These are phyloP conservation scores for Stenolophus ochropezus DNA, from an alignment of 2,888 invertebrate species.

Conservation along the genomic window DNA sequence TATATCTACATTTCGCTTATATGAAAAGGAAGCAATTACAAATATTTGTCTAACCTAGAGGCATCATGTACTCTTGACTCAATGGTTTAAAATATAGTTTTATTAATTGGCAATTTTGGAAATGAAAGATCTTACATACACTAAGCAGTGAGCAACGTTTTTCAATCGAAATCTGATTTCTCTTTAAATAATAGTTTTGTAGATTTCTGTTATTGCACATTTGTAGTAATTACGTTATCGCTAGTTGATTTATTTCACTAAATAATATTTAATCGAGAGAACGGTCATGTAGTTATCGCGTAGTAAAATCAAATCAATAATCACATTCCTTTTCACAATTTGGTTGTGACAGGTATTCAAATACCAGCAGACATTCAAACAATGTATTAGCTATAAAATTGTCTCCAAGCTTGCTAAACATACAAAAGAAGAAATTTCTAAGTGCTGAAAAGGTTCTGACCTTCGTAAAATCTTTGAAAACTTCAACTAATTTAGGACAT, in stretches of 20 bases:
- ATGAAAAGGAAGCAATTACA: too few species aligned
- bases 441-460: neutral
- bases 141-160: too few species aligned
- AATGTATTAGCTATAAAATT: neutral
- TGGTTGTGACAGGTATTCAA: neutral
- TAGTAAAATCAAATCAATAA: neutral
- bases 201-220: too few species aligned
- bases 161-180: too few species aligned
- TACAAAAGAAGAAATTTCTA: neutral
- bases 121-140: too few species aligned
- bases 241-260: neutral
- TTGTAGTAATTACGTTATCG: neutral
- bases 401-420: neutral
- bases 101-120: too few species aligned
- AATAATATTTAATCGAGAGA: neutral
- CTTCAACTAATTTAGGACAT: neutral
- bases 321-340: neutral
- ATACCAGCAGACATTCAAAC: neutral
- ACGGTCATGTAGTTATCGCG: neutral
- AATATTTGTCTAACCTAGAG: too few species aligned
- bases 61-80: too few species aligned
- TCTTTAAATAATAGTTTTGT: too few species aligned
- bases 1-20: too few species aligned
- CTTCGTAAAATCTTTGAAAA: neutral
- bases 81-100: too few species aligned